Base-by-base conservation (phyloP, 1,140 invertebrate genomes). In the Panagrolaimus sp. region DNA sequence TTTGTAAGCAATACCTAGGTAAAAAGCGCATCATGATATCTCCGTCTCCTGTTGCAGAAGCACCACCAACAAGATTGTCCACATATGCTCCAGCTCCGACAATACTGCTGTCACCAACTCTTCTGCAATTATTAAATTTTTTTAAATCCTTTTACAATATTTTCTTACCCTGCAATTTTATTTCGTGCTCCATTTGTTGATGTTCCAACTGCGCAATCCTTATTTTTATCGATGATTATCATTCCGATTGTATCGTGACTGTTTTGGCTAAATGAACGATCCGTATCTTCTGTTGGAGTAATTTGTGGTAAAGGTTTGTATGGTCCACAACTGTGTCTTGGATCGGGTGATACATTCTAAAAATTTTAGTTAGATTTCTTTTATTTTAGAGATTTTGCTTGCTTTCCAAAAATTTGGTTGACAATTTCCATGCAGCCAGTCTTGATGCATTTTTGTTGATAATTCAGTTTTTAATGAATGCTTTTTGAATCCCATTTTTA, bases 321-420 rank as follows among this genome's bases (percentile, higher is more conserved):
- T 0, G 96, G 96, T 0, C 96, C 96, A 87, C 96, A 98, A 48
- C 76, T 86, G 46, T 79, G 85, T 32, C 78, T 0, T 7, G 94
- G 90, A 86, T 97, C 88, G 21, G 96, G 96, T 17, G 73, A 70
- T 0, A 98, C 95, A 87, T 94, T 90, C 89, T 93, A 76, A 64
- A 82, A 79, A 68, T 65, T 65, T 63, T 24, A 71, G 63, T 48
- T 48, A 46, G 15, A 2, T 68, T 12, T 14, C 17, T 67, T 66
- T 72, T 46, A 12, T 15, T 70, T 21, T 24, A 38, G 17, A 24
- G 21, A 38, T 28, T 6, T 45, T 26, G 4, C 45, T 55, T 68
- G 91, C 92, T 86, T 87, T 88, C 91, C 96, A 94, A 85, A 90
- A 98, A 86, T 99, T 99, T 0, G 96, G 96, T 84, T 98, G 96